Conservation (phyloP, 2,113 vertebrate genomes). For the Dasypus novemcinctus region DNA sequence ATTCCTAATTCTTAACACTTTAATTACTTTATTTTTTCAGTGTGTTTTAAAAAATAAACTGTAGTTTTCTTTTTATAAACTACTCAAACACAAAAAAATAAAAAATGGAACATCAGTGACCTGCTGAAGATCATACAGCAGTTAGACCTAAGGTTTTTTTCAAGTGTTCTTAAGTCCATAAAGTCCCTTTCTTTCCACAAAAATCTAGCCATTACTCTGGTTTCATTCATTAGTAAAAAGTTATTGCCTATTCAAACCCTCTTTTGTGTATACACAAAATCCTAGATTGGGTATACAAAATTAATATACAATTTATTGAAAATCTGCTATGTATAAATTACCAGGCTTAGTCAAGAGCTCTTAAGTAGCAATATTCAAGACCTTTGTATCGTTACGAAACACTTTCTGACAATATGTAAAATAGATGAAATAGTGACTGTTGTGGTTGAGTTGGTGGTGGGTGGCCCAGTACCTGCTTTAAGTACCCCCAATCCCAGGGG, state of each 20-base stretch:
- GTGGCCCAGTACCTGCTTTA: neutral
- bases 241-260: conserved; percentile 11
- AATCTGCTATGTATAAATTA: neutral
- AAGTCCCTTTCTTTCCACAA: neutral
- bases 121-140: neutral
- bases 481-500: neutral
- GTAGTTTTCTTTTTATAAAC: neutral
- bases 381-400: neutral
- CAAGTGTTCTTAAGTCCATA: neutral
- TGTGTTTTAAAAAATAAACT: conserved; percentile 52
- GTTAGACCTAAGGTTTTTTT: neutral
- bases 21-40: conserved; percentile 41
- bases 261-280: neutral
- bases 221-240: conserved; percentile 46
- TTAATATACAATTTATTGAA: neutral
- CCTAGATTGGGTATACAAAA: neutral
- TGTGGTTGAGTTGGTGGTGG: neutral
- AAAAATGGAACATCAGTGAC: too few relatives aligned
- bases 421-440: neutral
- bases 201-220: neutral
- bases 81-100: too few relatives aligned
- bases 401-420: neutral
- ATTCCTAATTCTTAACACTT: conserved; percentile 13
- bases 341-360: neutral
- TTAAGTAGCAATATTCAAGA: neutral